These are phyloP conservation scores for Misgurnus mizolepis DNA, from an alignment of 2,113 vertebrate species.

Conservation along the genomic window DNA sequence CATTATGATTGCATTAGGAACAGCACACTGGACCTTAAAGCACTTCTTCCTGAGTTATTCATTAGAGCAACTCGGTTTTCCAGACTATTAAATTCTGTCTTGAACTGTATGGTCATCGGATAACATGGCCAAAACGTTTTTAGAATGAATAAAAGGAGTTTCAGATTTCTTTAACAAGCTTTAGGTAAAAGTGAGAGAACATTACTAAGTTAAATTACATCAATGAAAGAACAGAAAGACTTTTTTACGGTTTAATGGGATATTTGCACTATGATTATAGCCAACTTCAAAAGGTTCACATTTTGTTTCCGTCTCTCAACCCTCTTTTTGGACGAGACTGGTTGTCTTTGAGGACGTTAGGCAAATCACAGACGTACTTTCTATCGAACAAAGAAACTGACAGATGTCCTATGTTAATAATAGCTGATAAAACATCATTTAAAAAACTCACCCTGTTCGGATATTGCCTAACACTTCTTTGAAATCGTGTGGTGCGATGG, in stretches of 20 bases:
- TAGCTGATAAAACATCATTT: no score
- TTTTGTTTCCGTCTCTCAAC: background rate
- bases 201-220: constrained; percentile 4
- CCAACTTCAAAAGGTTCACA: background rate
- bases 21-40: background rate
- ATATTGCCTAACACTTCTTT: background rate
- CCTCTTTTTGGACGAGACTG: no score
- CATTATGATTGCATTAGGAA: background rate
- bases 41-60: background rate
- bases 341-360: no score
- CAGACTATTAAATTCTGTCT: constrained; percentile 12
- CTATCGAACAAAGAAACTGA: no score
- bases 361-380: no score
- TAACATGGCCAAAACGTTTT: constrained; percentile 21
- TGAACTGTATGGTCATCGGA: constrained; percentile 5
- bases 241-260: constrained; percentile 15
- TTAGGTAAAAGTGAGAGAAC: constrained; percentile 28
- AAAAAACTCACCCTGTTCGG: no score
- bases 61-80: constrained; percentile 9
- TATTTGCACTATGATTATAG: background rate
- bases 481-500: constrained; percentile 9
- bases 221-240: constrained; percentile 14
- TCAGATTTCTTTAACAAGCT: constrained; percentile 24
- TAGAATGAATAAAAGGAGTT: constrained; percentile 24
- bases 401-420: no score